Base-by-base conservation (phyloP, 1,140 invertebrate species). In the Ericerus pela region DNA sequence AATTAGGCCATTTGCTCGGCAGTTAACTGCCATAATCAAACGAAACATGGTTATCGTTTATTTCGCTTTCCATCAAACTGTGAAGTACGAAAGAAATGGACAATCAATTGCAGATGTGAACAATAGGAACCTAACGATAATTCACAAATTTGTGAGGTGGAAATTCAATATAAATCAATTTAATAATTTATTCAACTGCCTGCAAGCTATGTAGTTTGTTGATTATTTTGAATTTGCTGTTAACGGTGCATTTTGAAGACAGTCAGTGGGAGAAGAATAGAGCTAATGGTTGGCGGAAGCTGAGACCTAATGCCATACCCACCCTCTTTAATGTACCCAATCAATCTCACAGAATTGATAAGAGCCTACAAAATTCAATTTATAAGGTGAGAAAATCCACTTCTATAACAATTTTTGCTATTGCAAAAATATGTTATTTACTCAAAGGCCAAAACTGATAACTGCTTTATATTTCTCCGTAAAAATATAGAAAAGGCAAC, bases 291-390 rank as follows among this genome's bases (percentile, higher is more conserved):
- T 38, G 16, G 41, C 26, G 14, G n/a, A 58, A 58, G 26, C 37
- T 58, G 16, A 58, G 52, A 51, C 53, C 33, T 18, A 55, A 55
- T 41, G 57, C 57, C 6, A 6, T 55, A n/a, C 53, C 53, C 1
- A 58, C 53, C 1, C 30, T 58, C 11, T 58, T 58, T 36, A 51
- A 55, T 52, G 31, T 51, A 1, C 41, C 57, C 14, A 58, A 58
- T 51, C 57, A 33, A 43, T 53, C 57, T 2, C 18, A 28, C 1
- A 58, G n/a, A 18, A 16, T 53, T 2, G 24, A 16, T 12, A 36
- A 24, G 52, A 53, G 26, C 1, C 16, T 1, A 1, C 16, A 18
- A 29, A 29, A 51, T 16, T 51, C 36, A 20, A 56, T 8, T 2
- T 33, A 53, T 1, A 53, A 36, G 30, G 30, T 30, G 1, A 11